Base-by-base conservation (phyloP, 2,797 vertebrate species). In the Sebastes iracundus region DNA sequence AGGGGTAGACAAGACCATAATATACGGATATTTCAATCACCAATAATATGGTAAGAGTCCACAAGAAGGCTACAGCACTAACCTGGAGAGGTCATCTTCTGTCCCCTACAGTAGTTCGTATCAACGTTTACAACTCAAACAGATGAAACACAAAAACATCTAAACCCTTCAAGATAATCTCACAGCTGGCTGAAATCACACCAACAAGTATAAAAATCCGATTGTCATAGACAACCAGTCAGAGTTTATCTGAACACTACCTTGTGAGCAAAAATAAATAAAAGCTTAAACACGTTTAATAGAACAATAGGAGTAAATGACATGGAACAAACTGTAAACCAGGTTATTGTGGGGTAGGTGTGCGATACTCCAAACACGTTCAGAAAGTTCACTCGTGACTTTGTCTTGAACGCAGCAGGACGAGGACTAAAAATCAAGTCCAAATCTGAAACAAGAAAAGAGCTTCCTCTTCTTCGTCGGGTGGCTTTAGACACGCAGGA, bases 401-500 rank as follows among this genome's bases (percentile, higher is more conserved):
- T 81, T 3, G 4, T 80, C 70, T 62, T 42, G 28, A 87, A 76
- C 84, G 64, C 73, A 28, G 62, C 18, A 49, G 83, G 68, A 71
- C 23, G 74, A 88, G 81, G 80, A 61, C 52, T 38, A 32, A 80
- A 83, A 83, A 79, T 68, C 3, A 77, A 91, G 92, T 93, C 88
- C 79, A 67, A 53, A 82, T 79, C 58, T 80, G 80, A 85, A 84
- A 75, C 72, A n/a, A 42, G 35, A 49, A 49, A 30, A 11, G 55
- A 23, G 38, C 35, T 62, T 59, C 68, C 42, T 18, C 16, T 46
- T 81, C 56, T 12, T 52, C 25, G 0, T 27, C 11, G 0, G 80
- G 71, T 35, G 30, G 77, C 62, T 90, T 96, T 94, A 99, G 88
- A 99, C 98, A 77, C 98, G 96, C 93, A 99, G 96, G 90, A 99